A percentile compares a stretch with the other conserved stretches of the same genome.
Evolutionary conservation across 1,140 invertebrate genomes (phyloP).

Genomic region (Hypsibius dujardini): DNA sequence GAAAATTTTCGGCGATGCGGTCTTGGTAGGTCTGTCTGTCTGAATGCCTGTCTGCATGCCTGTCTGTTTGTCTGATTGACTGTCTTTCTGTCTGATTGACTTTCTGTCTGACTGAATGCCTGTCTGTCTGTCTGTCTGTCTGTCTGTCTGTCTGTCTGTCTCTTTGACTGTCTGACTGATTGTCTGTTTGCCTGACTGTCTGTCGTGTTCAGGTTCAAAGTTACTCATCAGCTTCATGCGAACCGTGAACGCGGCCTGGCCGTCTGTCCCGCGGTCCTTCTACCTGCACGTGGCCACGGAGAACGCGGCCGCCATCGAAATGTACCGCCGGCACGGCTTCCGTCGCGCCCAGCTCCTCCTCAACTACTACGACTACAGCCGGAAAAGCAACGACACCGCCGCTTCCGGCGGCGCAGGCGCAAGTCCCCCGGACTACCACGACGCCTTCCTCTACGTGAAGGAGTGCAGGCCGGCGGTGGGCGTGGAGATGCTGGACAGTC

Average conservation of each 20-base stretch:
- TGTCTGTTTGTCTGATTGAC: too few relatives aligned
- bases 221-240: neutral
- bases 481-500: neutral
- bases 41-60: too few relatives aligned
- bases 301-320: neutral
- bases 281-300: neutral
- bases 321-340: constrained; percentile 1
- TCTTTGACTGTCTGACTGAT: neutral
- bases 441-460: neutral
- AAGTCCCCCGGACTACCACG: neutral
- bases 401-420: too few relatives aligned
- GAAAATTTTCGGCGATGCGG: neutral
- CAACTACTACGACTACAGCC: neutral
- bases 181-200: neutral
- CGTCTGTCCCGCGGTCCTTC: neutral
- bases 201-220: neutral
- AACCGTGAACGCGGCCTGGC: neutral
- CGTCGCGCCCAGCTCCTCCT: neutral
- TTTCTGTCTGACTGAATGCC: too few relatives aligned
- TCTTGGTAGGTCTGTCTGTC: neutral
- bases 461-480: neutral
- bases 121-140: too few relatives aligned
- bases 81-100: too few relatives aligned
- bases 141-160: too few relatives aligned
- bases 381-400: neutral